These are phyloP conservation scores for Lasioglossum oenotherae DNA, from an alignment of 2,888 invertebrate genomes.

Conservation along the genomic window DNA sequence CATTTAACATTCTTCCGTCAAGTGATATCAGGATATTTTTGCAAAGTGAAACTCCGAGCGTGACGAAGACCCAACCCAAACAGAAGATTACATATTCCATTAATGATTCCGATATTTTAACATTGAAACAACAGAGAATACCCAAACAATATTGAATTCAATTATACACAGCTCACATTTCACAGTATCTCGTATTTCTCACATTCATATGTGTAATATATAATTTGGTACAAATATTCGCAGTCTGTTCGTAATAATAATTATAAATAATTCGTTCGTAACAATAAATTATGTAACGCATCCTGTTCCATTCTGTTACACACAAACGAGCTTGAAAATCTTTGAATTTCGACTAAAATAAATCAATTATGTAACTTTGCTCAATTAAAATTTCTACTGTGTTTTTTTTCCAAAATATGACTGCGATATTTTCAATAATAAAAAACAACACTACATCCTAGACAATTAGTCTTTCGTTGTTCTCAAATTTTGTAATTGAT, in stretches of 20 bases:
- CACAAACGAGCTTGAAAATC: not conserved
- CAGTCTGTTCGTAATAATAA: not conserved
- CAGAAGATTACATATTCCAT: not conserved
- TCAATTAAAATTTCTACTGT: not conserved
- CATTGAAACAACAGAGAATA: not conserved
- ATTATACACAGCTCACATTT: not conserved
- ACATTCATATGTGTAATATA: not conserved
- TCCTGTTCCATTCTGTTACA: not conserved
- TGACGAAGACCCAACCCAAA: not conserved
- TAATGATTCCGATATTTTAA: not conserved
- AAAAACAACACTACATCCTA: too few relatives aligned
- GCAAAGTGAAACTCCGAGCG: not conserved
- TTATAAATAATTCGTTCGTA: too few relatives aligned
- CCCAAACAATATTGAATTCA: not conserved
- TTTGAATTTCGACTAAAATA: not conserved
- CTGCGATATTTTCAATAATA: too few relatives aligned
- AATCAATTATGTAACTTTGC: not conserved
- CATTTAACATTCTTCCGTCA: not conserved
- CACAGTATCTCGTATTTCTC: not conserved
- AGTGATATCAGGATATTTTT: too few relatives aligned
- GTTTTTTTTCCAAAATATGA: too few relatives aligned
- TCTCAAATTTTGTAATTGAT: too few relatives aligned
- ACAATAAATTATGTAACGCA: too few relatives aligned
- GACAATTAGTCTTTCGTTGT: too few relatives aligned
- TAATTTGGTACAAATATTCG: not conserved